Base-by-base conservation (phyloP, 2,113 vertebrate genomes). In the Myiozetetes cayanensis region DNA sequence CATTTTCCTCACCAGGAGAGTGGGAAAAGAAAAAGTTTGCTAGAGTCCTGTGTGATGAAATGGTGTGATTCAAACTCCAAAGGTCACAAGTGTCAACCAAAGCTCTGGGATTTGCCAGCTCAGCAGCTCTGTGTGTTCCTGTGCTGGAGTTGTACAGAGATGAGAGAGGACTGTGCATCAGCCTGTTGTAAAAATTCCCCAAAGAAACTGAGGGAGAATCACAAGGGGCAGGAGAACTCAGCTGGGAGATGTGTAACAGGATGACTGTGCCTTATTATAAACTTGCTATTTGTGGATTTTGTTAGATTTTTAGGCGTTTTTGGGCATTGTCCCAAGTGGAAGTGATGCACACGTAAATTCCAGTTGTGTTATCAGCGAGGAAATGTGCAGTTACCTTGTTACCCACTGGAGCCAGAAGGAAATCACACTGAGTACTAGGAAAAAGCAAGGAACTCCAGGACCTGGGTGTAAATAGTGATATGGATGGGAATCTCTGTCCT, bases 311-410 rank as follows among this genome's bases (percentile, higher is more conserved):
- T 18, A 47, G 39, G 9, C 8, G 7, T 30, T 75, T 65, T 44
- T 9, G 55, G 24, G 24, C 47, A 4, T 12, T 75, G 35, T 79
- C 58, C 52, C 10, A 41, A 33, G 39, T 21, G 52, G 55, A 63
- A 55, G n/a, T 31, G 23, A 30, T n/a, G 4, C 11, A 7, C 17
- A 8, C 2, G 2, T 33, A 7, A 67, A 43, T 50, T 55, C 18
- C 50, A 66, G 17, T 9, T 0, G 0, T 24, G 35, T 53, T 61
- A 3, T 14, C 46, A 12, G 22, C 22, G 30, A n/a, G 55, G 67
- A 76, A 76, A 23, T 53, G 49, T 35, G 39, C 25, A 13, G 11
- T 56, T 46, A 28, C 50, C 22, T 84, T 73, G 63, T 44, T 39
- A 14, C 11, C 25, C 30, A 13, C 21, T n/a, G 35, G 1, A 68